phyloP scores from a whole-genome alignment of 2,113 vertebrate species.

The Hiodon tergisus region DNA sequence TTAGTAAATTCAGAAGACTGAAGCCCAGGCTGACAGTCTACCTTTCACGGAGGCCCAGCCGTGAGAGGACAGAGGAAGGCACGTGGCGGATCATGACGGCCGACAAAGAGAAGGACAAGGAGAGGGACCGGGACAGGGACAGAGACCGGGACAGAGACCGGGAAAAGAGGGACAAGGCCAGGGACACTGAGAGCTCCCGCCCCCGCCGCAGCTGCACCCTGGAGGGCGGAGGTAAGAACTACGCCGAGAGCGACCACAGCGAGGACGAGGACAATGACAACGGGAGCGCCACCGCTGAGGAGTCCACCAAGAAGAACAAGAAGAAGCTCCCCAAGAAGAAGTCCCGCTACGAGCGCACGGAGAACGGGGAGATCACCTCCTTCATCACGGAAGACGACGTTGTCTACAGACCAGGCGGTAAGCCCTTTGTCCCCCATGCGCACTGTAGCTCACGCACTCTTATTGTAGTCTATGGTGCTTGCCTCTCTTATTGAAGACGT shows the following conservation, averaged over 20 bases:
- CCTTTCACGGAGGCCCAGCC: constrained; percentile 99
- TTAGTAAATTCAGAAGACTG: constrained; percentile 99
- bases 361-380: constrained; percentile 92
- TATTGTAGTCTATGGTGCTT: too few relatives aligned
- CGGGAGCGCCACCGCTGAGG: constrained; percentile 78
- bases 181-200: constrained; percentile 83
- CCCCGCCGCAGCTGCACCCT: constrained; percentile 91
- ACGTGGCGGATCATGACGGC: constrained; percentile 99
- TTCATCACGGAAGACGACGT: constrained; percentile 94
- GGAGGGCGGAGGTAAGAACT: constrained; percentile 94
- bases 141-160: constrained; percentile 84
- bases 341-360: constrained; percentile 87
- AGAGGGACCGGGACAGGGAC: constrained; percentile 69
- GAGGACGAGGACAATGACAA: constrained; percentile 96
- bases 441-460: constrained; percentile 53
- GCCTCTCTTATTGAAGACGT: too few relatives aligned
- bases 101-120: constrained; percentile 77
- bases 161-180: constrained; percentile 72
- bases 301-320: constrained; percentile 86
- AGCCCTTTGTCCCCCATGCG: constrained; percentile 39
- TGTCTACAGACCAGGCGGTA: constrained; percentile 92
- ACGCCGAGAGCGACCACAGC: constrained; percentile 95
- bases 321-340: constrained; percentile 97
- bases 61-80: constrained; percentile 99
- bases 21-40: constrained; percentile 99